Evolutionary conservation across 2,888 invertebrate genomes (phyloP), one percentile per base, ranked within the genome.

Genomic region (Empis livida): DNA sequence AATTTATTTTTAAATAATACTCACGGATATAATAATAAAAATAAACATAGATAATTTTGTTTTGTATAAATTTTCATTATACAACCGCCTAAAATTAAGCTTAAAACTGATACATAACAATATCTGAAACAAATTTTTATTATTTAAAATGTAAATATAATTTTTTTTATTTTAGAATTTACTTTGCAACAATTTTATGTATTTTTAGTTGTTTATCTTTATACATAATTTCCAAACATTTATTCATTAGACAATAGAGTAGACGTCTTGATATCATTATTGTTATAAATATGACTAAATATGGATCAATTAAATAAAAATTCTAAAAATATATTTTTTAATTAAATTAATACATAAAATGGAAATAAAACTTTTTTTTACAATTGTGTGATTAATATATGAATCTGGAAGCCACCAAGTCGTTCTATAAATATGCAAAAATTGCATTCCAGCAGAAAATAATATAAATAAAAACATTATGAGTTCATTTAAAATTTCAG

Each of bases 331-430:
- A 30, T 8, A 35, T 2, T 43, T 35, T 40, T 3, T 9, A 45
- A 40, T 27, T 31, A 37, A 27, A 15, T 38, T 38, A n/a, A n/a
- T n/a, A n/a, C n/a, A n/a, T n/a, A n/a, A n/a, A n/a, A n/a, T n/a
- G 4, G 16, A 37, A 16, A 35, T 35, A 13, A 13, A 6, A 13
- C 4, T 17, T 76, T 71, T 71, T 94, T 76, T 71, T 71, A 94
- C 95, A 79, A 96, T 79, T 50, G 89, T 84, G 62, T 90, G 86
- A 59, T 80, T 81, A 50, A 84, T 87, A 63, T 90, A 84, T 0
- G 94, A 92, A 63, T 95, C 84, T 1, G 94, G 92, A 45, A 96
- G 68, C 97, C 97, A 99, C 94, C 95, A 99, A 13, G 91, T 86
- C 3, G 93, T 94, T 56, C 92, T 80, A 63, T 97, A 97, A 35